A percentile compares a stretch with the other conserved stretches of the same genome.
These are phyloP conservation scores for Macroteleia sp. DNA, from an alignment of 2,888 invertebrate species.

Conservation along the genomic window DNA sequence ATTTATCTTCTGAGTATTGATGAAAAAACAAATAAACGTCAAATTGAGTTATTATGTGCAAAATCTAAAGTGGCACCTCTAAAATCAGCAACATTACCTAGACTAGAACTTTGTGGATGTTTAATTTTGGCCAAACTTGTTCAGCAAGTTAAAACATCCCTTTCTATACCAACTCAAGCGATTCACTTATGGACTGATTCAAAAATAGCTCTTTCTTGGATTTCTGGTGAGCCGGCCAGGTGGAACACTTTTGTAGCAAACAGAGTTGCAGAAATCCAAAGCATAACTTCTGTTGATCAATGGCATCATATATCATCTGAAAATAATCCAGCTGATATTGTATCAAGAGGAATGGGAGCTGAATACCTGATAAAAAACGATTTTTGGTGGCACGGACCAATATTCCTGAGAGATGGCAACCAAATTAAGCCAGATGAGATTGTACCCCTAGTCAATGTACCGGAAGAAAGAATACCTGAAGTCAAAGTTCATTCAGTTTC, in stretches of 20 bases:
- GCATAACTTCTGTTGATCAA: not conserved
- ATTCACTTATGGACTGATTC: conserved; percentile 36
- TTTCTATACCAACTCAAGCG: not conserved
- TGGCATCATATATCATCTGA: conserved; percentile 47
- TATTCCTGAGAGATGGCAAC: not conserved
- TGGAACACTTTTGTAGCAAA: conserved; percentile 63
- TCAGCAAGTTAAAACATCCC: not conserved
- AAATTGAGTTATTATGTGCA: conserved; percentile 34
- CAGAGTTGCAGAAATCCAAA: conserved; percentile 49
- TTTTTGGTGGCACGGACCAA: not conserved
- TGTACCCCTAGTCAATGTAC: no score
- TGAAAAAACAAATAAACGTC: not conserved
- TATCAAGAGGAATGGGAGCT: not conserved
- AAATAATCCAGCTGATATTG: conserved; percentile 11
- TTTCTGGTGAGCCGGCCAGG: conserved; percentile 44
- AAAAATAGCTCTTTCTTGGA: conserved; percentile 57
- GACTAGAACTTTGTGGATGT: conserved; percentile 9
- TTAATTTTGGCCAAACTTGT: conserved; percentile 32
- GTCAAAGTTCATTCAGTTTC: no score
- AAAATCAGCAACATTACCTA: conserved; percentile 38
- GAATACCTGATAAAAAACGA: not conserved
- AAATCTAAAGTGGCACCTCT: conserved; percentile 60
- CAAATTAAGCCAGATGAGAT: no score
- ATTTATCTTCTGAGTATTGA: not conserved
- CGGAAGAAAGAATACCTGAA: no score